phyloP scores from a whole-genome alignment of 1,140 invertebrate species.

The Parasteatoda tepidariorum region DNA sequence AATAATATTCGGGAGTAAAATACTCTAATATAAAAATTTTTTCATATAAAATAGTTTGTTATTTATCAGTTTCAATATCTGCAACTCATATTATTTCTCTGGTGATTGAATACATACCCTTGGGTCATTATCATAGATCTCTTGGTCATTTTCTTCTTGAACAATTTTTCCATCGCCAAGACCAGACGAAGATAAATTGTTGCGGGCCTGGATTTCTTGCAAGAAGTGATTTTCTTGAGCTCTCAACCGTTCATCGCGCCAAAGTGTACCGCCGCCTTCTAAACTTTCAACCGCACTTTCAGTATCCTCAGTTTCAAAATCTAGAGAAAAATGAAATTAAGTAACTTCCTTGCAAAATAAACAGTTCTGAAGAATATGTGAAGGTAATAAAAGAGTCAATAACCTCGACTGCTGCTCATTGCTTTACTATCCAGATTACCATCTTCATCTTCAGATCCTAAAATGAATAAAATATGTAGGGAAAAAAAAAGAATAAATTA shows the following conservation, averaged over 20 bases:
- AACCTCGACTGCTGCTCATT: constrained; percentile 56
- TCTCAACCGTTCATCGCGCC: constrained; percentile 76
- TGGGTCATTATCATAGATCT: constrained; percentile 68
- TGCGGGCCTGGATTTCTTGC: constrained; percentile 74
- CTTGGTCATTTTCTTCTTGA: constrained; percentile 68
- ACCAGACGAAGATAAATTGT: constrained; percentile 62
- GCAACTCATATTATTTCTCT: constrained; percentile 1
- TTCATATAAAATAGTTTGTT: too few species aligned
- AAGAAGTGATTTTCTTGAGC: constrained; percentile 77
- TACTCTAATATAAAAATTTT: too few species aligned
- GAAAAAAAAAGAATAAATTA: background rate
- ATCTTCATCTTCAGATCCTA: constrained; percentile 58
- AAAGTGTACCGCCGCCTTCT: constrained; percentile 67
- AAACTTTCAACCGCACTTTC: constrained; percentile 72
- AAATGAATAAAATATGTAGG: background rate
- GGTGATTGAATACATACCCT: constrained; percentile 64
- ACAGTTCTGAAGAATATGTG: too few species aligned
- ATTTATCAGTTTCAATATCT: too few species aligned
- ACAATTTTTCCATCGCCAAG: constrained; percentile 1
- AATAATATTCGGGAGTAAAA: too few species aligned
- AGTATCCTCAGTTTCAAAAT: constrained; percentile 69
- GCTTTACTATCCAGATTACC: constrained; percentile 39
- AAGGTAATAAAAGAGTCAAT: constrained; percentile 9
- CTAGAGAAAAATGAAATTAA: constrained; percentile 29
- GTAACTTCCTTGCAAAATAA: background rate